Percentiles rank a stretch among this genome's conserved stretches.
Evolutionary conservation across 2,797 vertebrate species (phyloP).

Genomic region (Pogoniulus pusillus): DNA sequence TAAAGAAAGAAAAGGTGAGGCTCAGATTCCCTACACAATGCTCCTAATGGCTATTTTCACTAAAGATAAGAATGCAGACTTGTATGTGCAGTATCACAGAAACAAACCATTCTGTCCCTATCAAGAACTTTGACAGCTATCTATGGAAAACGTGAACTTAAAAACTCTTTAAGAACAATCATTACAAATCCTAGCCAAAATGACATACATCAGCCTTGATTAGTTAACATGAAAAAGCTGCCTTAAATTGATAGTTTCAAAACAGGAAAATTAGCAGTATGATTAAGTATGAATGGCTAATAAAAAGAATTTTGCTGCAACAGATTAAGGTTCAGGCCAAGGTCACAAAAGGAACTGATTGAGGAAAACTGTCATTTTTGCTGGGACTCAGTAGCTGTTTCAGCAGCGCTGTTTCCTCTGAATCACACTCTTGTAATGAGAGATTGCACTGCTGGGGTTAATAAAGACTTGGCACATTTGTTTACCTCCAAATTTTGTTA

Average conservation of each 20-base stretch:
- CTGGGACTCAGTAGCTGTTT: slow-evolving; percentile 53
- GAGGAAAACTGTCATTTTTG: slow-evolving; percentile 75
- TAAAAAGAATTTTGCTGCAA: slow-evolving; percentile 77
- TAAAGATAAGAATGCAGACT: slow-evolving; percentile 23
- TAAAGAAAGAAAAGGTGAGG: slow-evolving; percentile 31
- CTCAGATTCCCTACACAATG: background rate
- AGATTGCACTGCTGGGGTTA: slow-evolving; percentile 77
- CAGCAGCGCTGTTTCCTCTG: slow-evolving; percentile 66
- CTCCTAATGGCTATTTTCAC: background rate
- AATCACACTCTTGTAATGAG: slow-evolving; percentile 71
- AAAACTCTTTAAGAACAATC: slow-evolving; percentile 47
- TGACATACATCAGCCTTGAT: slow-evolving; percentile 55
- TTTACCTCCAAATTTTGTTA: slow-evolving; percentile 70
- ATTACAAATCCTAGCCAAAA: slow-evolving; percentile 62
- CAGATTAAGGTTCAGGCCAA: slow-evolving; percentile 80
- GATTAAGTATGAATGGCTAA: slow-evolving; percentile 70
- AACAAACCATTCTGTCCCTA: background rate
- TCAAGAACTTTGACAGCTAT: slow-evolving; percentile 16
- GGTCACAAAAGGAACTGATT: slow-evolving; percentile 78
- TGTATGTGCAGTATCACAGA: background rate
- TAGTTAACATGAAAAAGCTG: slow-evolving; percentile 44
- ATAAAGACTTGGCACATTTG: slow-evolving; percentile 67
- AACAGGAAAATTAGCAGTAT: slow-evolving; percentile 74
- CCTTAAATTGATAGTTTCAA: slow-evolving; percentile 64
- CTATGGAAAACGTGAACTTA: slow-evolving; percentile 28